Conservation (phyloP, 2,797 vertebrate genomes). For the Anniella stebbinsi region DNA sequence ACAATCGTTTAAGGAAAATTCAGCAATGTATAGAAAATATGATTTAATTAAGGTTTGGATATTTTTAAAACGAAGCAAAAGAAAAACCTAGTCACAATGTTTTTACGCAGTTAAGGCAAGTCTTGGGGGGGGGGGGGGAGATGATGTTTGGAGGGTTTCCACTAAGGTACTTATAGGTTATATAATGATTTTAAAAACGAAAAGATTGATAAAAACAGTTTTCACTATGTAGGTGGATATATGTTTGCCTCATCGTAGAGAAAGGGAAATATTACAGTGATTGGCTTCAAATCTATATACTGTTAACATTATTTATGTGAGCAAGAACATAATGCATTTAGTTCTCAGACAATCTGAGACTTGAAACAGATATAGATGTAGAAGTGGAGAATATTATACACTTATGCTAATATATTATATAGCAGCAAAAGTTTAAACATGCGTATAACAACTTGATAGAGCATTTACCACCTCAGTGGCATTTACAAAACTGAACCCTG, state of each 20-base stretch:
- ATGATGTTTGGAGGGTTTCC: background rate
- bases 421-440: background rate
- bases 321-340: background rate
- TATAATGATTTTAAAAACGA: background rate
- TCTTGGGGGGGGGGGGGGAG: background rate
- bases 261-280: background rate
- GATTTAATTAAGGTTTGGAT: background rate
- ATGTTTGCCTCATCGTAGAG: background rate
- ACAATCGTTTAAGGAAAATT: background rate
- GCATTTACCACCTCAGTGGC: background rate
- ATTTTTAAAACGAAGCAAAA: background rate
- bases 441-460: background rate
- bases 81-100: background rate
- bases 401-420: constrained; percentile 6
- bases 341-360: background rate
- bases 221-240: background rate
- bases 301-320: constrained; percentile 15
- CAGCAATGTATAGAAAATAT: fast-evolving
- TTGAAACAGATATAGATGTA: background rate
- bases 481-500: background rate
- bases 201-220: constrained; percentile 12
- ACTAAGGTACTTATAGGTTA: background rate
- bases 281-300: constrained; percentile 8
- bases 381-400: background rate
- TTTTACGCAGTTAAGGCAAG: background rate